Base-by-base conservation (phyloP, 2,888 invertebrate species). In the Metalampra italica region DNA sequence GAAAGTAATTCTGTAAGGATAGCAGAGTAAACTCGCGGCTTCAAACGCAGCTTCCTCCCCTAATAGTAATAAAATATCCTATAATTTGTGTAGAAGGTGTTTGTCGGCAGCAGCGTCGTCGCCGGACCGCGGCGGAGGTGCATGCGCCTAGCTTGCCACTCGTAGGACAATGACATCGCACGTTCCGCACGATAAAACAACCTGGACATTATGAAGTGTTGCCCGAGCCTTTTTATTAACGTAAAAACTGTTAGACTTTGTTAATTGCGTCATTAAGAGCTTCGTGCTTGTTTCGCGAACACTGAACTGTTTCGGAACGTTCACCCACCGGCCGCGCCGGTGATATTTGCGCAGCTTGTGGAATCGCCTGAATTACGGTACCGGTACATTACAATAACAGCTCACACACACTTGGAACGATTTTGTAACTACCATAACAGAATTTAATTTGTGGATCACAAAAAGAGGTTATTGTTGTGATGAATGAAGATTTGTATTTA, bases 171-270 rank as follows among this genome's bases (percentile, higher is more conserved):
- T 87, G 87, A 88, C 87, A 85, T 83, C 77, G 78, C 75, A 74
- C 82, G 86, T 87, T 87, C 84, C 84, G 84, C 85, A 83, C 85
- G 81, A 84, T 84, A 84, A 84, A 87, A 76, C 78, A 79, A 78
- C 78, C 82, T 82, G 81, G 76, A 84, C 79, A 74, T 78, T 79
- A 83, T 73, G 72, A 78, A 75, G 70, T 72, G 69, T 69, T 72
- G 66, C 67, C 67, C 60, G 57, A 62, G 71, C 63, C 74, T 71
- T 75, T 76, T 76, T 77, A 72, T 64, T 72, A 67, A 62, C 64
- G 60, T 63, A 66, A 76, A 78, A 78, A 76, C 73, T 60, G 64
- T 71, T 73, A 74, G 71, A 70, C 62, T 68, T 60, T 67, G 63
- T 71, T 68, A 76, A 81, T 77, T 77, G 70, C 71, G 64, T 68